Conservation (phyloP, 2,888 invertebrate genomes). For the Ornithoptera priamus region DNA sequence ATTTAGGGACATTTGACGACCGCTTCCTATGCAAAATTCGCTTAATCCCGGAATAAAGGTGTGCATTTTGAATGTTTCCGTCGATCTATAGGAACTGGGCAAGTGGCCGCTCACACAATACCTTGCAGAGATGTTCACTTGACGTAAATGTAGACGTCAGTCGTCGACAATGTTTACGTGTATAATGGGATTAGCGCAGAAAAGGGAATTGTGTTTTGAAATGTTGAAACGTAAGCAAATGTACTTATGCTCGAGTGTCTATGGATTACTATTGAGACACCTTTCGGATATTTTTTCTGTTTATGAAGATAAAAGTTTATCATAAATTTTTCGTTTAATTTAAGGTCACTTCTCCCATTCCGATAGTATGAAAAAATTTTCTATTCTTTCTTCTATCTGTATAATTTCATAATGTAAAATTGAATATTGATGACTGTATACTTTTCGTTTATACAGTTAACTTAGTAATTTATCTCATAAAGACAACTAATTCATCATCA, state of each 20-base stretch:
- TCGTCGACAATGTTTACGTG: conserved; percentile 60
- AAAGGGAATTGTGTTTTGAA: conserved; percentile 46
- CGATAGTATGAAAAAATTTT: not conserved
- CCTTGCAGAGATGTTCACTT: conserved; percentile 65
- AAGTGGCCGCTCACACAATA: conserved; percentile 39
- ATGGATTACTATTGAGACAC: conserved; percentile 19
- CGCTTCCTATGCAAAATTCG: conserved; percentile 77
- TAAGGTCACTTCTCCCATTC: not conserved
- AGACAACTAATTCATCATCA: no score
- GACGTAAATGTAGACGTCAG: conserved; percentile 57
- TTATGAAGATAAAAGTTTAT: not conserved
- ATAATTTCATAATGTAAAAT: no score
- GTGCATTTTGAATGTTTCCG: conserved; percentile 68
- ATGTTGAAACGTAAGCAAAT: conserved; percentile 30
- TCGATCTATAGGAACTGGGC: conserved; percentile 47
- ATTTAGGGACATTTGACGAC: conserved; percentile 65
- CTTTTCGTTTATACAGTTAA: no score
- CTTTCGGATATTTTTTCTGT: not conserved
- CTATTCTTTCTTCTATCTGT: not conserved
- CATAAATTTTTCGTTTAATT: not conserved
- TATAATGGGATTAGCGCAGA: conserved; percentile 72
- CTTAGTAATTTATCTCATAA: no score
- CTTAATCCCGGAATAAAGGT: conserved; percentile 77
- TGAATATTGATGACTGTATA: no score
- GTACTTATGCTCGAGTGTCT: conserved; percentile 15